Base-by-base conservation (phyloP, 2,113 vertebrate genomes). In the Chauna torquata region DNA sequence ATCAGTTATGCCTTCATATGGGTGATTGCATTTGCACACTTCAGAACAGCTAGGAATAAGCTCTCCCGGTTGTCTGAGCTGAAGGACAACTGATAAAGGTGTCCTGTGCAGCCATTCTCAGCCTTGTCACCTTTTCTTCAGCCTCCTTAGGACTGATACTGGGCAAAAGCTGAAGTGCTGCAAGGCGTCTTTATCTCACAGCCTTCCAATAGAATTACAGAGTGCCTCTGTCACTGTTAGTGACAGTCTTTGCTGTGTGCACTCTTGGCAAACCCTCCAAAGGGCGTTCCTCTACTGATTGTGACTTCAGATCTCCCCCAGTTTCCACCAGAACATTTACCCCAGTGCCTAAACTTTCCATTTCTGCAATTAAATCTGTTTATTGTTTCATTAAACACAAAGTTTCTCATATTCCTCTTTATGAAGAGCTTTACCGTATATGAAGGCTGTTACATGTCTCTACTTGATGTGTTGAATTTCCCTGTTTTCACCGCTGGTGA, bases 1-100 rank as follows among this genome's bases (percentile, higher is more conserved):
- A 4, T 65, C 44, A 36, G 27, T 42, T 45, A 6, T 0, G 0
- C 9, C 55, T 84, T 80, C 52, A 5, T 1, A 4, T 2, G 11
- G 13, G 18, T 40, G 38, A 28, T 20, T 65, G 4, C 4, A 36
- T 83, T 65, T 57, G 12, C 38, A 74, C 11, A 0, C 25, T 27
- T 77, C 68, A 64, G 58, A 77, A 7, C 18, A 45, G 34, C 13
- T 49, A 68, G 59, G 50, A 91, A 16, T 4, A 32, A 65, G n/a
- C 24, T 75, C 5, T 71, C 18, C 23, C 11, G 10, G 22, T 4
- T 69, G 11, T 36, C 34, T 17, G 34, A 91, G 50, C 22, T 30
- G 62, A 76, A 49, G 55, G 42, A 62, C 34, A 49, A 11, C 47
- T 4, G 16, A 12, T 38, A 18, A 12, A 34, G 16, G 12, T 66